A percentile compares a stretch with the other conserved stretches of the same genome.
Evolutionary conservation across 1,140 invertebrate species (phyloP).

Genomic region (Leptinotarsa texana): DNA sequence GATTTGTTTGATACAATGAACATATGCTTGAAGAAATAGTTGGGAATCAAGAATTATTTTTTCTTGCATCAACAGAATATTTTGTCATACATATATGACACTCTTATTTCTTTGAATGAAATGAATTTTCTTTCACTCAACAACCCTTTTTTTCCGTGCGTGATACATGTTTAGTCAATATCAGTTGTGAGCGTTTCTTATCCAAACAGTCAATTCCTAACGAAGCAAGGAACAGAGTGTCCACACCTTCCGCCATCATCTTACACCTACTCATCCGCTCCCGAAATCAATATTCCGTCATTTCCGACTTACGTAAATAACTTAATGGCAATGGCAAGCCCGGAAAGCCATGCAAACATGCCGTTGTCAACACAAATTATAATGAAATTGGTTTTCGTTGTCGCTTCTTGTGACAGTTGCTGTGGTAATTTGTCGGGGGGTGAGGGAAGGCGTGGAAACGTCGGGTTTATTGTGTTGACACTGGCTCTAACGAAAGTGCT

Average conservation of each 20-base stretch:
- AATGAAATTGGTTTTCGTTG: conserved; percentile 51
- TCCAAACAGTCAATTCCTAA: too few species aligned
- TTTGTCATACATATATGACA: too few species aligned
- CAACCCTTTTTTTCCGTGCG: too few species aligned
- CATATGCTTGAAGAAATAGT: too few species aligned
- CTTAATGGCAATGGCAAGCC: conserved; percentile 27
- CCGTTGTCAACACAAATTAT: conserved; percentile 46
- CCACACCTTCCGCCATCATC: background rate
- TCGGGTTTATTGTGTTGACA: conserved; percentile 44
- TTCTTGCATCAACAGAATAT: too few species aligned
- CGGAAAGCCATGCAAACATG: conserved; percentile 11
- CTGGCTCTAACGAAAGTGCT: conserved; percentile 45
- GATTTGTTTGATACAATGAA: too few species aligned
- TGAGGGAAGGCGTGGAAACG: conserved; percentile 29
- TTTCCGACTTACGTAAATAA: conserved; percentile 17
- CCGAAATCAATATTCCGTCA: background rate
- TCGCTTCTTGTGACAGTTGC: conserved; percentile 40
- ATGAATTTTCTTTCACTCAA: too few species aligned
- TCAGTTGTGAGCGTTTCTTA: too few species aligned
- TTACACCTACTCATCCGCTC: background rate
- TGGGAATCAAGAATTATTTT: too few species aligned
- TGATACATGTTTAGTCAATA: too few species aligned
- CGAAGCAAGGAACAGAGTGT: background rate
- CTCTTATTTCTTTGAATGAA: too few species aligned
- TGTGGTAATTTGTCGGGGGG: conserved; percentile 37